Base-by-base conservation (phyloP, 2,113 vertebrate genomes). In the Craseonycteris thonglongyai region DNA sequence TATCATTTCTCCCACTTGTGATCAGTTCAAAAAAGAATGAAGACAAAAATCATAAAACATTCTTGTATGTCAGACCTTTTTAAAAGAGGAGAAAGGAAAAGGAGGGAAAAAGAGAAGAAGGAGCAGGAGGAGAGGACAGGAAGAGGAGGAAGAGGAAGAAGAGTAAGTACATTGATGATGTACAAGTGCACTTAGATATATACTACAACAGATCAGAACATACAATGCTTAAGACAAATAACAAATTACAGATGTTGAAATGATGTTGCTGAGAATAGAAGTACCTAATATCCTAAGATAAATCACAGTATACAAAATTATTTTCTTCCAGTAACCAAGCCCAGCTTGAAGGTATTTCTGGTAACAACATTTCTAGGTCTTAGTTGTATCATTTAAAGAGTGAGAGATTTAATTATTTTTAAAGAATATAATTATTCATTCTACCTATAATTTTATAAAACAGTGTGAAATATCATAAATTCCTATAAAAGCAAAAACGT, bases 381-480 rank as follows among this genome's bases (percentile, higher is more conserved):
- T 56, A 7, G 0, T 16, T 19, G 28, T 78, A 21, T 40, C 74
- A 54, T 63, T 79, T 56, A 24, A 40, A 88, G 82, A 71, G 30
- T 38, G 6, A 89, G n/a, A 9, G 59, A 66, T 15, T 13, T 80
- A 65, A 47, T 47, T 30, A 65, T 26, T 47, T 88, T 71, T 51
- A 24, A 81, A 58, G 14, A 49, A 75, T 35, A 49, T 38, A 63
- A 47, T 38, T 63, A 40, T 88, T 26, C 7, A 4, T 47, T 91
- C 45, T 65, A 22, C 7, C 4, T 47, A 59, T 81, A 22, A 75
- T 68, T 90, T 71, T 40, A 61, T 61, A 54, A 63, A 78, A 26
- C 1, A 83, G 58, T 74, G 68, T 40, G 69, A 81, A 85, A 90
- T 63, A 54, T 54, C 24, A 66, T 80, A 96, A 74, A 54, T 56